Percentiles rank a stretch among this genome's conserved stretches.
phyloP scores from a whole-genome alignment of 2,888 invertebrate genomes.

The Aphelenchoides bicaudatus region DNA sequence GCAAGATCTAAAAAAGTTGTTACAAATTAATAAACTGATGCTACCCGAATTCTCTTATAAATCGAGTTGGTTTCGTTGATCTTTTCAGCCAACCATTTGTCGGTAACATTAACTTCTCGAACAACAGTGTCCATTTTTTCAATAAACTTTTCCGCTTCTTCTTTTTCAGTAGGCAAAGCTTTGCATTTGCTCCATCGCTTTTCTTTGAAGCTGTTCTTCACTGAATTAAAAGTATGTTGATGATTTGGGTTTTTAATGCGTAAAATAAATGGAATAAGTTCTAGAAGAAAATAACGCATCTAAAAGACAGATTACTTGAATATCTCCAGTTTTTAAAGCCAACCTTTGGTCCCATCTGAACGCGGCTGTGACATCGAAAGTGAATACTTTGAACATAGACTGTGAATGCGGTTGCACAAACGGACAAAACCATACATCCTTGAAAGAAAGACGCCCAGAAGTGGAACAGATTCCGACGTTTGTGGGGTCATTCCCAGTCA shows the following conservation, averaged over 20 bases:
- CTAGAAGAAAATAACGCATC: conserved; percentile 50
- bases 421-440: conserved; percentile 53
- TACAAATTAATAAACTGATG: neutral
- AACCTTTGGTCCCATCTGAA: conserved; percentile 47
- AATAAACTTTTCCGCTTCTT: conserved; percentile 22
- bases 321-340: conserved; percentile 34
- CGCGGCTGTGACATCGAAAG: conserved; percentile 42
- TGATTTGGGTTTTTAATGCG: conserved; percentile 46
- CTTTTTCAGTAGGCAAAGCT: conserved; percentile 1
- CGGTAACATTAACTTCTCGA: conserved; percentile 33
- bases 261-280: conserved; percentile 50
- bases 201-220: conserved; percentile 38
- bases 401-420: conserved; percentile 49
- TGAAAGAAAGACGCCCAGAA: conserved; percentile 51
- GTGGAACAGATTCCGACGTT: conserved; percentile 53
- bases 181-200: neutral
- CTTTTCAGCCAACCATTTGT: conserved; percentile 23
- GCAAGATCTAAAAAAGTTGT: too few relatives aligned
- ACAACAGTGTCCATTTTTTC: conserved; percentile 28
- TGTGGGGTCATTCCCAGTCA: conserved; percentile 52
- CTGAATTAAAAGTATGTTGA: conserved; percentile 35
- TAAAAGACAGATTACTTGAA: conserved; percentile 26
- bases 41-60: conserved; percentile 51
- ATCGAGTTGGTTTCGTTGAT: conserved; percentile 45
- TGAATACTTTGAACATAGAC: conserved; percentile 54